Evolutionary conservation across 2,113 vertebrate species (phyloP).

Genomic region (Microtus ochrogaster): DNA sequence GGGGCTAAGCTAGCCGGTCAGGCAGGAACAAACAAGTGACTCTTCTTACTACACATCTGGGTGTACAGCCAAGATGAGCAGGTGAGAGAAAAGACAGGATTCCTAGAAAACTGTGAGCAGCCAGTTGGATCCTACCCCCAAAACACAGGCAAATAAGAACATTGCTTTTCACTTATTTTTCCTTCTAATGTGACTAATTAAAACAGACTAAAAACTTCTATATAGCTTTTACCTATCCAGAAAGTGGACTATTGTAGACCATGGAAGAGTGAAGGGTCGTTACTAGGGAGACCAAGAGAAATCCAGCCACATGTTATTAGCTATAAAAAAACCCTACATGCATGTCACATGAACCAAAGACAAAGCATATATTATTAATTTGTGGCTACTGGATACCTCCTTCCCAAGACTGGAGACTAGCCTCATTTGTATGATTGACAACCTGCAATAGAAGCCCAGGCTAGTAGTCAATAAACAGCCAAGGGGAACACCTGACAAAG

Average conservation of each 20-base stretch:
- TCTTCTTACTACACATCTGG: neutral
- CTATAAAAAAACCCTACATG: neutral
- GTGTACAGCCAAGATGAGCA: neutral
- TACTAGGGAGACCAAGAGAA: neutral
- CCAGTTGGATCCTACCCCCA: neutral
- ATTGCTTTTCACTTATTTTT: neutral
- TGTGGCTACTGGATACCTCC: neutral
- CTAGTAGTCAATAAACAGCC: neutral
- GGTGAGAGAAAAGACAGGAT: neutral
- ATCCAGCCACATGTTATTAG: neutral
- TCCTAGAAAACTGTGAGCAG: neutral
- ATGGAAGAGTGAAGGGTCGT: neutral
- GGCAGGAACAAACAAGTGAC: too few species aligned
- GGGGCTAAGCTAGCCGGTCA: fast-evolving
- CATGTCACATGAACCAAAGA: neutral
- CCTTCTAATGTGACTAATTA: neutral
- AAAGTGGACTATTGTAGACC: neutral
- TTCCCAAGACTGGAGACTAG: neutral
- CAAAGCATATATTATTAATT: neutral
- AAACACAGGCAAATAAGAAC: neutral
- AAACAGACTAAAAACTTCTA: neutral
- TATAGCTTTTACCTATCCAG: neutral
- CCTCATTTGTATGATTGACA: neutral
- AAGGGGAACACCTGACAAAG: neutral
- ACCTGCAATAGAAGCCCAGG: too few species aligned